phyloP scores from a whole-genome alignment of 2,888 invertebrate species.

The Drosophila mulleri region DNA sequence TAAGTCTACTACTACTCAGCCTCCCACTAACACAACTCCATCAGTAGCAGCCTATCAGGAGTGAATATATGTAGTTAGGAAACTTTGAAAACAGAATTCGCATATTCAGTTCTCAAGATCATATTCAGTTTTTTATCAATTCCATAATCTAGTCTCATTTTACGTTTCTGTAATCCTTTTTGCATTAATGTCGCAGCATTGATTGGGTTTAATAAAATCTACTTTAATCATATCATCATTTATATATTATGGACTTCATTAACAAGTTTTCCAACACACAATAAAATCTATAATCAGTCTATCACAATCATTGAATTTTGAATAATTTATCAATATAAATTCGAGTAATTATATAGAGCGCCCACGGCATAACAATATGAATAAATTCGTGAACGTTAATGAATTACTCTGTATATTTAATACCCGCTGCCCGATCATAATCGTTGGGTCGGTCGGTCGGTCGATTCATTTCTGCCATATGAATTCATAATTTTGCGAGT shows the following conservation, averaged over 20 bases:
- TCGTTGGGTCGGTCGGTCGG: conserved; percentile 18
- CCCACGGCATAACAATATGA: background rate
- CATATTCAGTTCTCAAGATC: too few relatives aligned
- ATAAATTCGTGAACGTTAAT: conserved; percentile 12
- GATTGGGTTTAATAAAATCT: too few relatives aligned
- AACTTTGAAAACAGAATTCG: too few relatives aligned
- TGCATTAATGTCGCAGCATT: too few relatives aligned
- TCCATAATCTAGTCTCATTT: too few relatives aligned
- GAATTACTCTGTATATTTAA: conserved; percentile 17
- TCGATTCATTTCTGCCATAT: conserved; percentile 31
- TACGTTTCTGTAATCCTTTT: too few relatives aligned
- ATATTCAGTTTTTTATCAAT: too few relatives aligned
- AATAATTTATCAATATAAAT: conserved; percentile 1
- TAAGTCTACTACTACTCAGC: too few relatives aligned
- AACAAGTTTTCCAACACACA: too few relatives aligned
- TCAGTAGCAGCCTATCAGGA: background rate
- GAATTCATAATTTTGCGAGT: conserved; percentile 50
- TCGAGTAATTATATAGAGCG: background rate
- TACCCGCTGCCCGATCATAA: conserved; percentile 18
- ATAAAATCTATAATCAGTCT: background rate
- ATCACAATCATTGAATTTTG: background rate
- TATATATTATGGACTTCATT: background rate
- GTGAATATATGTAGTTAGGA: too few relatives aligned
- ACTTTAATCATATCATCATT: background rate
- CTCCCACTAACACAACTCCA: background rate